Evolutionary conservation across 1,140 invertebrate genomes (phyloP).

Genomic region (Tachypleus tridentatus): DNA sequence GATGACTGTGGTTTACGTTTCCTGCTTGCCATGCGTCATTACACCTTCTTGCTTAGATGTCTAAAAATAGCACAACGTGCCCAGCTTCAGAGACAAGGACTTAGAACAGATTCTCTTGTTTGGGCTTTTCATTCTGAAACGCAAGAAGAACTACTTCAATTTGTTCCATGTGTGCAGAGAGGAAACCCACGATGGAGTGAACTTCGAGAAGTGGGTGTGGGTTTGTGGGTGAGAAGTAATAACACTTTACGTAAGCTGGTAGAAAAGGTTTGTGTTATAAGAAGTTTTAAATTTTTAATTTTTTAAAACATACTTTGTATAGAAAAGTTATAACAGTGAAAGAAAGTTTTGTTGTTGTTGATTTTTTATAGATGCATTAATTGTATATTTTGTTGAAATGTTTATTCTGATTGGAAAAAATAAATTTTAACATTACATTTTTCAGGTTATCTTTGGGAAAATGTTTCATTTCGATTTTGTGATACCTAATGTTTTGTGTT

Average conservation of each 20-base stretch:
- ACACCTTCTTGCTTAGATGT: slow-evolving; percentile 85
- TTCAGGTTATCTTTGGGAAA: too few species aligned
- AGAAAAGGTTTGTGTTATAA: slow-evolving; percentile 51
- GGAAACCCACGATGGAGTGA: slow-evolving; percentile 72
- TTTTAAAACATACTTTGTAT: too few species aligned
- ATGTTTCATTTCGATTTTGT: too few species aligned
- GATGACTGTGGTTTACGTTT: slow-evolving; percentile 97
- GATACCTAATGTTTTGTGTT: too few species aligned
- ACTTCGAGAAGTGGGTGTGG: slow-evolving; percentile 80
- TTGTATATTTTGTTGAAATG: too few species aligned
- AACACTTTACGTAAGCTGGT: slow-evolving; percentile 67
- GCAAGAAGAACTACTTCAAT: slow-evolving; percentile 81
- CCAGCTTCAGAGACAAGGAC: slow-evolving; percentile 73
- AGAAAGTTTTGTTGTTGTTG: too few species aligned
- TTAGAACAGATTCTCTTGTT: slow-evolving; percentile 83
- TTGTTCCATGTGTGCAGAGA: slow-evolving; percentile 65
- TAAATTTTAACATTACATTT: too few species aligned
- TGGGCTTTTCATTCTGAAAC: slow-evolving; percentile 99
- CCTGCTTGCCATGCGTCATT: slow-evolving; percentile 93
- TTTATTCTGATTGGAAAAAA: too few species aligned
- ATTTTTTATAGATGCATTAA: too few species aligned
- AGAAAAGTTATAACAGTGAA: too few species aligned
- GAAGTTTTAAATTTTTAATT: too few species aligned
- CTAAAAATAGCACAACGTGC: slow-evolving; percentile 76
- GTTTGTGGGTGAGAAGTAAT: slow-evolving; percentile 92